Base-by-base conservation (phyloP, 2,113 vertebrate species). In the Oncorhynchus gorbuscha region DNA sequence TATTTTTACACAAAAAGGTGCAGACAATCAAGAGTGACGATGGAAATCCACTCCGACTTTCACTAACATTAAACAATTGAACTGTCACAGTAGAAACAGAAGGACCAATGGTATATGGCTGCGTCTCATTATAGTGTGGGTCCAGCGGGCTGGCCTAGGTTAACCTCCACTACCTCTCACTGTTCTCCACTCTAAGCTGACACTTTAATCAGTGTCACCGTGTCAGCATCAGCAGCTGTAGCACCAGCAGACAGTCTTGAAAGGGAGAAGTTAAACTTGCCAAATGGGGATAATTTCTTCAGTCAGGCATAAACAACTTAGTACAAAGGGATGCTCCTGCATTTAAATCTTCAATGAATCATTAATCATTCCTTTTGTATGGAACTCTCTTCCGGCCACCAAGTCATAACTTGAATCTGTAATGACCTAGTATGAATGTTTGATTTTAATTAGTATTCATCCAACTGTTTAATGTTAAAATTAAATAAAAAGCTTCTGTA, bases 171-270 rank as follows among this genome's bases (percentile, higher is more conserved):
- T 45, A 78, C 45, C 35, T 39, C 20, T n/a, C 39, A 72, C 65
- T 71, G 59, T 65, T 76, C 79, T 55, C 74, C 58, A 76, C 66
- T 72, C 76, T 83, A 75, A 51, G 61, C 16, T 81, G 79, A 55
- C 80, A 86, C 39, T 85, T 76, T 45, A 45, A 85, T 80, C 73
- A 79, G 73, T 69, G 24, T 69, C 22, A 76, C 75, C 76, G 78
- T 64, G 66, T 77, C 73, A 67, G 55, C 39, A 35, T 35, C 35
- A 73, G 71, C 24, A 72, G 58, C 84, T 69, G 62, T 62, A 72
- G 30, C 35, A 66, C 66, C 48, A 2, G 22, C 13, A 30, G 59
- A 8, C 9, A 45, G 39, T 39, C 5, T 12, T 18, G 16, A 48
- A 35, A 62, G 13, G 24, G 26, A 68, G n/a, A 69, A 11, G 39